Evolutionary conservation across 2,888 invertebrate genomes (phyloP).

Genomic region (Tribolium freemani): DNA sequence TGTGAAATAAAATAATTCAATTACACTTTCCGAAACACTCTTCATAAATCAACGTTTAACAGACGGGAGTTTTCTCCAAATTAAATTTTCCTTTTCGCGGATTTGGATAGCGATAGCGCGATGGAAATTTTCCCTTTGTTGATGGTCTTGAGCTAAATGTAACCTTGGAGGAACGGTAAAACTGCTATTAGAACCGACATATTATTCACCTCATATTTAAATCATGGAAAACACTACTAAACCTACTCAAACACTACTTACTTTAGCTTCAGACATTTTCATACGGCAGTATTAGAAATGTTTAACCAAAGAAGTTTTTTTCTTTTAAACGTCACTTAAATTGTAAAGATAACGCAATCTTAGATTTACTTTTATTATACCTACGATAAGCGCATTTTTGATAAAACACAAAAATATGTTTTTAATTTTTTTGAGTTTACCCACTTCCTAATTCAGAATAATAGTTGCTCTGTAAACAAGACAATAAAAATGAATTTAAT

Average conservation of each 20-base stretch:
- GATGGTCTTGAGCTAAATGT: background rate
- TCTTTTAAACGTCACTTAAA: background rate
- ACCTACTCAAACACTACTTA: background rate
- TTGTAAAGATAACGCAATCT: background rate
- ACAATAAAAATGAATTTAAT: too few relatives aligned
- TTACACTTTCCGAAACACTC: conserved; percentile 48
- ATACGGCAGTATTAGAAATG: background rate
- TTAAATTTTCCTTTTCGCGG: conserved; percentile 26
- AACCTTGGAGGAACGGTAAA: background rate
- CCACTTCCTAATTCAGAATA: too few relatives aligned
- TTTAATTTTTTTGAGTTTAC: too few relatives aligned
- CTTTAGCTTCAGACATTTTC: background rate
- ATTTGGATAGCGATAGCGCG: background rate
- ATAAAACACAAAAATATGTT: background rate
- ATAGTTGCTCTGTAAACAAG: too few relatives aligned
- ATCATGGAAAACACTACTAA: too few relatives aligned
- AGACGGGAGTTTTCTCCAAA: conserved; percentile 27
- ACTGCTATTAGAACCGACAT: background rate
- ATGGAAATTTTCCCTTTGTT: background rate
- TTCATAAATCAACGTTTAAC: conserved; percentile 49
- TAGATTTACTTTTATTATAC: background rate
- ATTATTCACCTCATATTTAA: too few relatives aligned
- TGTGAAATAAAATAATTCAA: conserved; percentile 50
- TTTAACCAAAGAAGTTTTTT: background rate
- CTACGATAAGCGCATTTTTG: background rate